Conservation (phyloP, 1,140 invertebrate genomes). For the Meloidogyne chitwoodi region DNA sequence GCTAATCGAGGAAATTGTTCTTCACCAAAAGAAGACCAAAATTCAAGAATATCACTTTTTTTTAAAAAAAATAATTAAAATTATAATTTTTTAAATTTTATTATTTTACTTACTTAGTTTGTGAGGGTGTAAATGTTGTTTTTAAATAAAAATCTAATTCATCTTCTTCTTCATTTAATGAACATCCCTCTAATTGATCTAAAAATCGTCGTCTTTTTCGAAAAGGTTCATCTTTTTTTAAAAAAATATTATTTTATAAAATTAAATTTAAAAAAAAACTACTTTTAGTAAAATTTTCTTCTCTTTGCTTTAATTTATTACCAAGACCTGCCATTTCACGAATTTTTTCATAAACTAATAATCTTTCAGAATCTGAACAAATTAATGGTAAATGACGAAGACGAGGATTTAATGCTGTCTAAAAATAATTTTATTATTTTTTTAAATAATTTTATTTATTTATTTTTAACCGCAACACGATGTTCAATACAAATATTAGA, state of each 20-base stretch:
- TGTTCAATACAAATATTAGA: constrained; percentile 35
- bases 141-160: constrained; percentile 40
- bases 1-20: constrained; percentile 32
- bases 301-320: constrained; percentile 10
- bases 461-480: constrained; percentile 25
- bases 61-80: constrained; percentile 14
- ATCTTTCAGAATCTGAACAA: constrained; percentile 38
- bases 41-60: constrained; percentile 41
- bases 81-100: too few relatives aligned
- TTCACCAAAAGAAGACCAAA: constrained; percentile 44
- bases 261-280: neutral
- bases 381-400: constrained; percentile 40
- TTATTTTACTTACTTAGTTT: constrained; percentile 23
- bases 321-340: constrained; percentile 25
- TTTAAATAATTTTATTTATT: neutral
- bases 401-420: constrained; percentile 40
- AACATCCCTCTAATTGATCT: constrained; percentile 36
- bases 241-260: neutral
- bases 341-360: constrained; percentile 21
- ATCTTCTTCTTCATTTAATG: constrained; percentile 38
- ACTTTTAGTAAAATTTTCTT: neutral
- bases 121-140: constrained; percentile 24
- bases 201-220: constrained; percentile 19
- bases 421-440: neutral
- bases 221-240: constrained; percentile 2